These are phyloP conservation scores for Doris montereyensis DNA, from an alignment of 2,888 invertebrate genomes.

Conservation along the genomic window DNA sequence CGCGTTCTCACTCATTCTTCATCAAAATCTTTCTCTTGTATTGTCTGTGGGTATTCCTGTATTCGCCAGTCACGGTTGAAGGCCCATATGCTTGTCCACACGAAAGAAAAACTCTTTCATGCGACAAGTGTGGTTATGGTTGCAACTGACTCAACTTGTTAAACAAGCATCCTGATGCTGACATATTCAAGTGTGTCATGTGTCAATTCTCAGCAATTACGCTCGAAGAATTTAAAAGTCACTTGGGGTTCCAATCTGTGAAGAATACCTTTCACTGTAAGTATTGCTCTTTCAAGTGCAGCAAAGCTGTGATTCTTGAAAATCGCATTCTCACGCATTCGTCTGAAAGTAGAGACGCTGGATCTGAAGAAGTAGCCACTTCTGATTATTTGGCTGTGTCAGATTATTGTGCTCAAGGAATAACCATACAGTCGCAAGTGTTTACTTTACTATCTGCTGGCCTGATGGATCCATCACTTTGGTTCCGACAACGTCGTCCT, in stretches of 20 bases:
- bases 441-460: neutral
- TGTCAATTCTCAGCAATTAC: conserved; percentile 16
- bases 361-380: neutral
- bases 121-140: conserved; percentile 32
- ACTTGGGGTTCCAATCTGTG: neutral
- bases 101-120: conserved; percentile 37
- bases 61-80: conserved; percentile 39
- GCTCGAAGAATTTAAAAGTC: neutral
- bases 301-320: conserved; percentile 31
- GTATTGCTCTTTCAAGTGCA: conserved; percentile 6
- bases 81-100: conserved; percentile 39
- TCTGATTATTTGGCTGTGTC: neutral
- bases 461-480: neutral
- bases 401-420: neutral
- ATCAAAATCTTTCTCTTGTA: conserved; percentile 37
- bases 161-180: conserved; percentile 29
- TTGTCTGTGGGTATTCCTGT: conserved; percentile 38
- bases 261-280: neutral
- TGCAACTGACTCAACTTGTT: conserved; percentile 32
- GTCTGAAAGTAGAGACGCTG: neutral
- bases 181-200: conserved; percentile 29
- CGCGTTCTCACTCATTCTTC: conserved; percentile 39
- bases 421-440: neutral
- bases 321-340: conserved; percentile 33
- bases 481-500: neutral